Evolutionary conservation across 2,797 vertebrate species (phyloP).

Genomic region (Chromis chromis): DNA sequence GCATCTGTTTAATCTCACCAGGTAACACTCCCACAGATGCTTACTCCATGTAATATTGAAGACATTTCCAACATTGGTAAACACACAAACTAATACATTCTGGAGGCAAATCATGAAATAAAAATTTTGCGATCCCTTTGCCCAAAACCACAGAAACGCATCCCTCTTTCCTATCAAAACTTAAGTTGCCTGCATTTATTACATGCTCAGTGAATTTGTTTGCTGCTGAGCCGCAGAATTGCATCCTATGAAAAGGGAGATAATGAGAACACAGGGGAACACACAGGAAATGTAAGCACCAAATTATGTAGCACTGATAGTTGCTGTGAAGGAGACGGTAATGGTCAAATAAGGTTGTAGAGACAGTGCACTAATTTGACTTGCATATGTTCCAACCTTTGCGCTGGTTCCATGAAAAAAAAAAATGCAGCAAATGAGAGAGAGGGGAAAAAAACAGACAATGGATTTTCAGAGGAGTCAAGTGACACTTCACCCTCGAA

Average conservation of each 20-base stretch:
- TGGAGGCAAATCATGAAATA: constrained; percentile 2
- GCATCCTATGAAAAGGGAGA: constrained; percentile 67
- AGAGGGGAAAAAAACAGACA: constrained; percentile 5
- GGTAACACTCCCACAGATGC: neutral
- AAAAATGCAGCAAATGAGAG: constrained; percentile 15
- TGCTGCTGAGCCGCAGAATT: constrained; percentile 68
- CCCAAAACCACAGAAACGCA: constrained; percentile 13
- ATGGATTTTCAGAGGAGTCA: constrained; percentile 61
- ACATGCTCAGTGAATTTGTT: constrained; percentile 64
- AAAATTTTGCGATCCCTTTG: neutral
- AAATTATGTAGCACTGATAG: constrained; percentile 61
- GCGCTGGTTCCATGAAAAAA: constrained; percentile 42
- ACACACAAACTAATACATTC: neutral
- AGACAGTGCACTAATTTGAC: constrained; percentile 45
- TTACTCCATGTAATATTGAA: neutral
- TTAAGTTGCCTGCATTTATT: constrained; percentile 55
- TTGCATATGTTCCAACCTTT: constrained; percentile 38
- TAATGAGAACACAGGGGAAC: constrained; percentile 82
- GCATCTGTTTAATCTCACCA: too few relatives aligned
- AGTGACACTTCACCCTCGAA: constrained; percentile 65
- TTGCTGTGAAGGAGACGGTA: constrained; percentile 49
- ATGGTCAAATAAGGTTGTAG: constrained; percentile 54
- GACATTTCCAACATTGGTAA: neutral
- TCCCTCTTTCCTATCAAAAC: constrained; percentile 48
- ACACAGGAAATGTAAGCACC: constrained; percentile 61